phyloP scores from a whole-genome alignment of 2,888 invertebrate species.

The Drosophila setosimentum region DNA sequence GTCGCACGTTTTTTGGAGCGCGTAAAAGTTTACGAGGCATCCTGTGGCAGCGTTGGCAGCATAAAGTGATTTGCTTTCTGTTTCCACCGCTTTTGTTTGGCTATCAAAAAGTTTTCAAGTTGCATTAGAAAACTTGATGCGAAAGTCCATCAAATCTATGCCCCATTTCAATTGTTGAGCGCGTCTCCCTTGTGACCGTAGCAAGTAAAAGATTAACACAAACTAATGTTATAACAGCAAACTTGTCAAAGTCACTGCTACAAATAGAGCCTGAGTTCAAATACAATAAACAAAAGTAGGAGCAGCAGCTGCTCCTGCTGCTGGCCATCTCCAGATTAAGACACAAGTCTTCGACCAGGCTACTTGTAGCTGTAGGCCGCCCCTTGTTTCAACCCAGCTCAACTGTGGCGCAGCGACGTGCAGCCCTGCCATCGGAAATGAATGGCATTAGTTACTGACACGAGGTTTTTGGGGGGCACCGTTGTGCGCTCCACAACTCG shows the following conservation, averaged over 20 bases:
- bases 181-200: slow-evolving; percentile 54
- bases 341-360: slow-evolving; percentile 32
- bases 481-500: slow-evolving; percentile 14
- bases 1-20: slow-evolving; percentile 51
- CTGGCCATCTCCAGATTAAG: slow-evolving; percentile 52
- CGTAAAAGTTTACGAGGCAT: slow-evolving; percentile 78
- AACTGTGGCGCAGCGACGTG: slow-evolving; percentile 54
- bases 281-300: slow-evolving; percentile 55
- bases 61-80: slow-evolving; percentile 73
- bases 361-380: slow-evolving; percentile 14
- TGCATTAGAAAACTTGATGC: slow-evolving; percentile 68
- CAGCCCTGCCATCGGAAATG: slow-evolving; percentile 70
- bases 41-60: slow-evolving; percentile 59
- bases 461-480: slow-evolving; percentile 22
- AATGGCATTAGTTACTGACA: slow-evolving; percentile 74
- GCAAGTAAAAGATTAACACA: slow-evolving; percentile 71
- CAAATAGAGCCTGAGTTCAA: slow-evolving; percentile 29
- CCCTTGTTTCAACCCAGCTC: slow-evolving; percentile 35
- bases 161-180: slow-evolving; percentile 56
- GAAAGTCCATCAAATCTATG: slow-evolving; percentile 65
- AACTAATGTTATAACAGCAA: slow-evolving; percentile 70
- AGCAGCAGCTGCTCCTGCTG: slow-evolving; percentile 45
- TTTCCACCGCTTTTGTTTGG: slow-evolving; percentile 52
- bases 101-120: slow-evolving; percentile 76
- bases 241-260: slow-evolving; percentile 73